Evolutionary conservation across 2,888 invertebrate species (phyloP), one percentile per base, ranked within the genome.

Genomic region (Amphipoea oculea): DNA sequence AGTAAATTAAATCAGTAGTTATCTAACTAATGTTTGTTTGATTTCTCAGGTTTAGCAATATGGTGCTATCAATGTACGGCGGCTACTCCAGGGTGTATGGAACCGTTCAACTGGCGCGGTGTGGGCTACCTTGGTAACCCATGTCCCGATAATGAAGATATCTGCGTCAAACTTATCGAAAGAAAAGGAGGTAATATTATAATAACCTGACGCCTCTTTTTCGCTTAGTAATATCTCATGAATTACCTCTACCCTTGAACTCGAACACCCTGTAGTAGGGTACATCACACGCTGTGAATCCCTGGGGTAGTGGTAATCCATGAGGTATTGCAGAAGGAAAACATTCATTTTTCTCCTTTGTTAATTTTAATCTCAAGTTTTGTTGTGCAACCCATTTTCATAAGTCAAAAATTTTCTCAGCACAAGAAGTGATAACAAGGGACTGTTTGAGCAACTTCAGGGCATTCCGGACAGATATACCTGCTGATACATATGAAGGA

Each of bases 41-140:
- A 60, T 71, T 9, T 45, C 48, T 51, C 82, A 98, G 98, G 97
- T 89, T 92, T 96, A 70, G 97, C 98, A 63, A 96, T 99, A 91
- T 99, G 98, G 98, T 99, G 99, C 94, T 99, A 99, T 91, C 98
- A 98, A 92, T 99, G 99, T 93, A 98, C 98, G 36, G 98, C 99
- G 12, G 99, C 99, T 12, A 98, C 98, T 73, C 99, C 99, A 40
- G 99, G 99, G 4, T 99, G 99, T 95, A 98, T 98, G 36, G 98
- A 98, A 63, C 98, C 98, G 1, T 98, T 99, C 88, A 99, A 99
- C 92, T 99, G 99, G 99, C 97, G 98, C 77, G 97, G 97, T 2
- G 94, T 97, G 42, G 97, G 98, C 0, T 98, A 98, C 90, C 97
- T 98, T 95, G 98, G 99, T 14, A 98, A 98, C 91, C 97, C 98